Evolutionary conservation across 2,797 vertebrate genomes (phyloP).

Genomic region (Halcyon smyrnensis): DNA sequence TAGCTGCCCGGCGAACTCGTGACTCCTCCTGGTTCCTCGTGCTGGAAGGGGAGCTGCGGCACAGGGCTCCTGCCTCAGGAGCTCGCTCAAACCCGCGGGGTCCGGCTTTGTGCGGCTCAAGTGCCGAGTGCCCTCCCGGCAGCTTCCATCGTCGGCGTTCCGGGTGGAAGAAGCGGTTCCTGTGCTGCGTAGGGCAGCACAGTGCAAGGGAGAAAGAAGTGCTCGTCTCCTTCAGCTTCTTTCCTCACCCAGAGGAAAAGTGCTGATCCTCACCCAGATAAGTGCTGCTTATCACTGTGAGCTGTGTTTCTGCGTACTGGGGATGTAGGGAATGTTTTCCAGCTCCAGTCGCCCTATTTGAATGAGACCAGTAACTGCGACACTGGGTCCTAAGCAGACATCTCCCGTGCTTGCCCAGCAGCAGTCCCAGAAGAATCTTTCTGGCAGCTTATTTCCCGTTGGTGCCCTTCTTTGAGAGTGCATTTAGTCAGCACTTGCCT

Average conservation of each 20-base stretch:
- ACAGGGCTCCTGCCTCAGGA: not conserved
- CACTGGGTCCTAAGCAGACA: rapidly evolving
- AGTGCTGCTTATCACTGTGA: not conserved
- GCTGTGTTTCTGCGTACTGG: not conserved
- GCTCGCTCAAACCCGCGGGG: not conserved
- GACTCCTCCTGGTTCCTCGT: not conserved
- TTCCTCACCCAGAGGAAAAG: too few species aligned
- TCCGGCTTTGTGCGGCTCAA: not conserved
- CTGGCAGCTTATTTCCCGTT: not conserved
- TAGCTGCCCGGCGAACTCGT: rapidly evolving
- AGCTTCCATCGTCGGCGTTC: too few species aligned
- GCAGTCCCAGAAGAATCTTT: not conserved
- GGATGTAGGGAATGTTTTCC: not conserved
- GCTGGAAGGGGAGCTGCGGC: not conserved
- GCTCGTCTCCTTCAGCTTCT: too few species aligned
- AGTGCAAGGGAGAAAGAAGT: too few species aligned
- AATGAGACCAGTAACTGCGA: not conserved
- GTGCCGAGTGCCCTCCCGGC: too few species aligned
- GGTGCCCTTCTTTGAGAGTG: not conserved
- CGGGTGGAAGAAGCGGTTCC: too few species aligned
- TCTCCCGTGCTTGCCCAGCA: not conserved
- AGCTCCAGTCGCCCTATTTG: not conserved
- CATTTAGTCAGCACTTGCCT: not conserved
- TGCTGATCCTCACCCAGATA: too few species aligned
- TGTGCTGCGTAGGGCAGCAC: too few species aligned